Conservation (phyloP, 1,140 invertebrate species). For the Nasonia giraulti region DNA sequence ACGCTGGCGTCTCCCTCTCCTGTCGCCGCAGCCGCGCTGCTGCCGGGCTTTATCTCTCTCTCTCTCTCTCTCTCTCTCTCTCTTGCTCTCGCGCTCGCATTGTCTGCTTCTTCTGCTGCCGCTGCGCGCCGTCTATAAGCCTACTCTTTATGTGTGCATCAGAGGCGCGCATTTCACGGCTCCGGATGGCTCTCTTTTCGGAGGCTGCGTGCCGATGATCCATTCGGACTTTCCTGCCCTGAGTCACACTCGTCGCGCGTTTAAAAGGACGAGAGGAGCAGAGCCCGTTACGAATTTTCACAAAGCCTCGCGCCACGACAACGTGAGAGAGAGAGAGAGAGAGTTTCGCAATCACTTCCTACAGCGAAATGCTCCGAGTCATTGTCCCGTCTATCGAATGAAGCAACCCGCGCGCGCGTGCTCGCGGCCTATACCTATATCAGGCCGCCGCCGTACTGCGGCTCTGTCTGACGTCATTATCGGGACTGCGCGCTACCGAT, state of each 20-base stretch:
- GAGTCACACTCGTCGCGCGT: background rate
- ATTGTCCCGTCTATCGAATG: constrained; percentile 47
- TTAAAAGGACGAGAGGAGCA: too few relatives aligned
- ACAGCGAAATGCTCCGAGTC: constrained; percentile 44
- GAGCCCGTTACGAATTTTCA: background rate
- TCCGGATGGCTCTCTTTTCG: background rate
- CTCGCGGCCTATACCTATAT: constrained; percentile 15
- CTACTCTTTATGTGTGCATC: background rate
- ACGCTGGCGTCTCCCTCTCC: constrained; percentile 59
- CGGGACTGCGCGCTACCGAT: too few relatives aligned
- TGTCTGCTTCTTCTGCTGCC: constrained; percentile 4
- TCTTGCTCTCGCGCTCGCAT: background rate
- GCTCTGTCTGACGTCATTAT: too few relatives aligned
- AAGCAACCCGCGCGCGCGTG: constrained; percentile 5
- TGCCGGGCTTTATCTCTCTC: constrained; percentile 22
- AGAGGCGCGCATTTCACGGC: too few relatives aligned
- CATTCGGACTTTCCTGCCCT: background rate
- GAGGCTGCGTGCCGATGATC: background rate
- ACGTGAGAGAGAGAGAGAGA: background rate
- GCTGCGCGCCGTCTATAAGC: background rate
- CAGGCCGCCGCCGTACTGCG: background rate
- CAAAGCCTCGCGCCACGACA: too few relatives aligned
- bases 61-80: constrained; percentile 14
- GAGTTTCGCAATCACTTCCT: constrained; percentile 40
- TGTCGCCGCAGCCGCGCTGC: constrained; percentile 28